Evolutionary conservation across 2,113 vertebrate species (phyloP).

Genomic region (Pogona vitticeps): DNA sequence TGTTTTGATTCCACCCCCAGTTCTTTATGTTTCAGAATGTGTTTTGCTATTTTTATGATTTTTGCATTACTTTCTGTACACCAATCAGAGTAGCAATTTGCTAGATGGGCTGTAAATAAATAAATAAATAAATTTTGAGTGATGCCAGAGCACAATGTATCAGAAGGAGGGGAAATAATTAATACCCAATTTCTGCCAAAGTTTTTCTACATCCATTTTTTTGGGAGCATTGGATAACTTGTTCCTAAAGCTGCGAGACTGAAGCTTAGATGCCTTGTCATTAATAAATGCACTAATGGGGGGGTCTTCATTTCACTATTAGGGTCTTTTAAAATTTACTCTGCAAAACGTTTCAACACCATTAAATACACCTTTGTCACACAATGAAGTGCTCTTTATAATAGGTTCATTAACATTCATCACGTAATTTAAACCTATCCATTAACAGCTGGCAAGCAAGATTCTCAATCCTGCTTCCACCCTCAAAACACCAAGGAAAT

Average conservation of each 20-base stretch:
- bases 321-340: conserved; percentile 69
- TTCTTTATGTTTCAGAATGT: too few species aligned
- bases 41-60: too few species aligned
- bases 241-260: conserved; percentile 37
- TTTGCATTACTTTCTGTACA: too few species aligned
- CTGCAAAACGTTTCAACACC: conserved; percentile 68
- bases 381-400: conserved; percentile 66
- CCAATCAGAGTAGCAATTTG: too few species aligned
- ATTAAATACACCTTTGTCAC: conserved; percentile 74
- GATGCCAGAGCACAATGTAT: background rate
- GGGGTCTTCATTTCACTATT: conserved; percentile 64
- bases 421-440: conserved; percentile 52
- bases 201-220: conserved; percentile 9
- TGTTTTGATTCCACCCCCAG: too few species aligned
- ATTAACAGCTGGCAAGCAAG: conserved; percentile 64
- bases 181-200: rapidly evolving
- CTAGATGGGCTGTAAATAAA: too few species aligned
- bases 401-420: conserved; percentile 68
- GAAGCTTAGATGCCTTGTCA: conserved; percentile 19
- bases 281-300: conserved; percentile 68
- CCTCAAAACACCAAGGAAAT: conserved; percentile 38
- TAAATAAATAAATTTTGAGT: background rate
- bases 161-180: background rate
- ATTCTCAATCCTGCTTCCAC: conserved; percentile 50
- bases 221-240: background rate